Evolutionary conservation across 2,797 vertebrate genomes (phyloP).

Genomic region (Thunnus albacares): DNA sequence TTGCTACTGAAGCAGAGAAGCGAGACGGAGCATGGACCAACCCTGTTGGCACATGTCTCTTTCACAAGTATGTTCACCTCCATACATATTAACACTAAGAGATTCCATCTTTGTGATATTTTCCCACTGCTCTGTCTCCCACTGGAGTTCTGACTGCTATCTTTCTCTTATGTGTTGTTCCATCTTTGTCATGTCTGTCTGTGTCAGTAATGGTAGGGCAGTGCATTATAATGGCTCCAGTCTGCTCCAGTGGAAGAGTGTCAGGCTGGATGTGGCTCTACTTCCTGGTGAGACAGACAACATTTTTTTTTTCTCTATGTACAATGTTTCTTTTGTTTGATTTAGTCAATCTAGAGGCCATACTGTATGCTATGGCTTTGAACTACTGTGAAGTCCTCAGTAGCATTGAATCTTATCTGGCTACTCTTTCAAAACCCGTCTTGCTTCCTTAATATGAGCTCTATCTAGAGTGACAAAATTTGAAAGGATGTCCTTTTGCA

Average conservation of each 20-base stretch:
- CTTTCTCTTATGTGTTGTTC: constrained; percentile 51
- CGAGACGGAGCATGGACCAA: constrained; percentile 99
- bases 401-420: constrained; percentile 23
- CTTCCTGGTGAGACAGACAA: constrained; percentile 91
- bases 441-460: constrained; percentile 27
- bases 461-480: neutral
- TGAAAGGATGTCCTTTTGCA: constrained; percentile 11
- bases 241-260: constrained; percentile 99
- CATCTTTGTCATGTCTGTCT: constrained; percentile 58
- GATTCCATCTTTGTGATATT: constrained; percentile 16
- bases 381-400: constrained; percentile 12
- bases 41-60: constrained; percentile 98
- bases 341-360: constrained; percentile 25
- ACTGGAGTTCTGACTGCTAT: constrained; percentile 58
- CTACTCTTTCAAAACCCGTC: constrained; percentile 36
- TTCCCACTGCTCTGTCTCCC: constrained; percentile 38
- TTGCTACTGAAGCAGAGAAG: constrained; percentile 98
- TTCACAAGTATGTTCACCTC: constrained; percentile 94
- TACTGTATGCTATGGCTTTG: constrained; percentile 40
- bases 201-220: constrained; percentile 93
- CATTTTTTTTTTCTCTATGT: constrained; percentile 10
- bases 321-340: constrained; percentile 25
- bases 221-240: constrained; percentile 99
- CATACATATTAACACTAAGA: neutral
- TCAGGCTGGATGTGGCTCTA: constrained; percentile 95